These are phyloP conservation scores for Sebastes oblongus DNA, from an alignment of 2,797 vertebrate species.

Conservation along the genomic window DNA sequence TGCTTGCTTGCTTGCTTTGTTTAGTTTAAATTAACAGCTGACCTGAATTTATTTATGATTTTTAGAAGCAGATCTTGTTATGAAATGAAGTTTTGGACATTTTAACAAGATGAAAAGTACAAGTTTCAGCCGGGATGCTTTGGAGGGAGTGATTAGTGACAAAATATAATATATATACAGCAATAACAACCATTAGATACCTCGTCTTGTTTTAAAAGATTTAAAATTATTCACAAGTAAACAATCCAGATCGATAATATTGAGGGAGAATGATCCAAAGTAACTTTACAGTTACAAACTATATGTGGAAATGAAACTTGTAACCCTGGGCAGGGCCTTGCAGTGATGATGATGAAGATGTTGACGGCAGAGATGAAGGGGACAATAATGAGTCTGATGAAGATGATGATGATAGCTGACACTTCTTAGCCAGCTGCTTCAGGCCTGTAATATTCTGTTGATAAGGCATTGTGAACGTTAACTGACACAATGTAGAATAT, in stretches of 20 bases:
- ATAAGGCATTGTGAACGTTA: background rate
- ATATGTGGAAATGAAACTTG: background rate
- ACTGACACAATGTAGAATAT: background rate
- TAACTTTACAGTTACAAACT: background rate
- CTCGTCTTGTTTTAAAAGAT: too few relatives aligned
- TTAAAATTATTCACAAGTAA: too few relatives aligned
- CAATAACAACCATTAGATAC: too few relatives aligned
- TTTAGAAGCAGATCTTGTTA: background rate
- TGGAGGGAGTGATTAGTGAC: too few relatives aligned
- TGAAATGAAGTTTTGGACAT: background rate
- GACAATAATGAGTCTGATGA: background rate
- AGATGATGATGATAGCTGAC: constrained; percentile 3
- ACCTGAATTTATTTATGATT: background rate
- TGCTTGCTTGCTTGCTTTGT: background rate
- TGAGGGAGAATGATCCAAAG: background rate
- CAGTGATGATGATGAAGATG: background rate
- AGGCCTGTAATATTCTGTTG: background rate
- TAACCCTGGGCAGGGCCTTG: background rate
- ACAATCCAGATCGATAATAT: too few relatives aligned
- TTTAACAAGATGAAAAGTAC: too few relatives aligned
- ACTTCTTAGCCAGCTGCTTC: background rate
- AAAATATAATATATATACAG: too few relatives aligned
- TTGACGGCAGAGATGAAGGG: background rate
- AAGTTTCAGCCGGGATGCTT: too few relatives aligned
- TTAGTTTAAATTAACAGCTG: background rate